Base-by-base conservation (phyloP, 2,888 invertebrate genomes). In the Gryllus longicercus region DNA sequence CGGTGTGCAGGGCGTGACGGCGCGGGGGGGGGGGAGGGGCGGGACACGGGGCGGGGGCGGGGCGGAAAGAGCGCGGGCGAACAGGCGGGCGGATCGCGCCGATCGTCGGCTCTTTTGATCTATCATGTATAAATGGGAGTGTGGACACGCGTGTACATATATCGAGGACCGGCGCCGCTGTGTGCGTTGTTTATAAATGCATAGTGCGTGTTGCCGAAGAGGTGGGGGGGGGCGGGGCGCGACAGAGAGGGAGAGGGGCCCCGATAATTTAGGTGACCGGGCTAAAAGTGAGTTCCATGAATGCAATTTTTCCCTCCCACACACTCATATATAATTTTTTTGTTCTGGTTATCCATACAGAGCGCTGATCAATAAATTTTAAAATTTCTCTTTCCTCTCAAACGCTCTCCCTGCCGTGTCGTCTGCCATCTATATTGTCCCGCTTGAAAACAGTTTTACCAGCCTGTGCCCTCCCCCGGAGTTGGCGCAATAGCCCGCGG, bases 181-280 rank as follows among this genome's bases (percentile, higher is more conserved):
- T 63, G 63, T 63, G 63, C 63, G 63, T 63, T 63, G 63, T 63
- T 63, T 63, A 63, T 63, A 63, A 63, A 63, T 63, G 63, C 63
- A 63, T 63, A 63, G 63, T 63, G 63, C 63, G 63, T 63, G 63
- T 63, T n/a, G 63, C 14, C 63, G 63, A 63, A 63, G 63, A 63
- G 63, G 63, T 11, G n/a, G 63, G 63, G 63, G 63, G 63, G 63
- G 63, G 63, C 63, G 63, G 63, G 63, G n/a, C 5, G 63, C 14
- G 63, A 63, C 16, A 18, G 63, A 63, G 16, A 63, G 16, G 8
- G n/a, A n/a, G n/a, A 18, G 63, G 51, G 8, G 16, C 14, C 14
- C 16, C 63, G 63, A 63, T 63, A 63, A 63, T 63, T 63, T 63
- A 63, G 63, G 63, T 63, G 63, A 18, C 63, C 63, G 16, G 63